Base-by-base conservation (phyloP, 92 coral and sea anemone species). In the Paramuricea clavata region DNA sequence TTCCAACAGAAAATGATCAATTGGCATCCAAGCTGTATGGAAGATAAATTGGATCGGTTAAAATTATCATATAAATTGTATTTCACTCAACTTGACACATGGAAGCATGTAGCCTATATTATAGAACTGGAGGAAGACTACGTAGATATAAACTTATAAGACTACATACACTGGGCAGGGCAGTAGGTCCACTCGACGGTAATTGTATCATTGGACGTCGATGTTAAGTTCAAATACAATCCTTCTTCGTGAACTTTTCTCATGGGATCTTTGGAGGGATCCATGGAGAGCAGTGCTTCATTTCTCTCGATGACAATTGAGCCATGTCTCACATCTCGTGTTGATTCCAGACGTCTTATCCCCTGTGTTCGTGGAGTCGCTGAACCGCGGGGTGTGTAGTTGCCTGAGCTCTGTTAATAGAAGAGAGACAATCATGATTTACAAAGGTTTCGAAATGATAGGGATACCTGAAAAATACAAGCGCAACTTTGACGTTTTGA, bases 121-220 rank as follows among this genome's bases (percentile, higher is more conserved):
- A n/a, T n/a, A n/a, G n/a, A n/a, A n/a, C n/a, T n/a, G n/a, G n/a
- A n/a, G n/a, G n/a, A n/a, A n/a, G n/a, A n/a, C n/a, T n/a, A n/a
- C n/a, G n/a, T n/a, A n/a, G n/a, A n/a, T n/a, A n/a, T n/a, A n/a
- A n/a, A n/a, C n/a, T n/a, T n/a, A n/a, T n/a, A n/a, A n/a, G n/a
- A n/a, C n/a, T 54, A 54, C 82, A 49, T 23, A 76, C 82, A 49
- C 35, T 50, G 69, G 5, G 82, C 35, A 50, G 67, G 65, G 33
- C 82, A 76, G 35, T 76, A 76, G 13, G 64, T 49, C 82, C 82
- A 76, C 27, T 76, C 82, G 0, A 76, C 82, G 11, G 82, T 76
- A 12, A 76, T 76, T 22, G 65, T 54, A n/a, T 76, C 82, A 31
- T 50, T 76, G 8, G 82, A 49, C 28, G 23, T 49, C 21, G 82